Conservation (phyloP, 30 jellyfish, hydroid and myxozoan species). For the Sanderia malayensis region DNA sequence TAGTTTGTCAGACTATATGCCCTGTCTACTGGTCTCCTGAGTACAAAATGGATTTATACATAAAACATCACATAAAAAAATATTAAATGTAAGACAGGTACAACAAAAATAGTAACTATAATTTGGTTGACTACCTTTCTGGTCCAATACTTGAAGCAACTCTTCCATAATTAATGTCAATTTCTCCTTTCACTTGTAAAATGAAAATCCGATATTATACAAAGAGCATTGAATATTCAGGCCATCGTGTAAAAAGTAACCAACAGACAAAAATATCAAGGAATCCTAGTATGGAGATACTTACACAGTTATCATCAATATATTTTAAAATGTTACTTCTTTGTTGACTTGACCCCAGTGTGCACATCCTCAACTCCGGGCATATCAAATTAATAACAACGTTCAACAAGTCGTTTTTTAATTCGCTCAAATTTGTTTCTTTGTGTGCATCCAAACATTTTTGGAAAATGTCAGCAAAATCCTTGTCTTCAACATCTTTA, state of each 20-base stretch:
- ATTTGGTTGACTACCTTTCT: slow-evolving; percentile 28
- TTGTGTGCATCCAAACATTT: no score
- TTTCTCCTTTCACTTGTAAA: slow-evolving; percentile 37
- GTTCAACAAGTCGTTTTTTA: no score
- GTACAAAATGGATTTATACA: background rate
- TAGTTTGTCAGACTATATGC: no score
- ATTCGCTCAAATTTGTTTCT: no score
- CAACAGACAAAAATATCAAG: background rate
- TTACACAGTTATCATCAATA: background rate
- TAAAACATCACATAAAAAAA: background rate
- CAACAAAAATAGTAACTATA: background rate
- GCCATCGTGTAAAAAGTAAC: background rate
- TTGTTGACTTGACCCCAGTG: background rate
- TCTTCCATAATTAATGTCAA: slow-evolving; percentile 33
- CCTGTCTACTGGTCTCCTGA: slow-evolving; percentile 40
- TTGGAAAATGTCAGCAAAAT: no score
- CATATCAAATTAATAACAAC: no score
- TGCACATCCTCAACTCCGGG: no score
- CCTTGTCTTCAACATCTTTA: no score
- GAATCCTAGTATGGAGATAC: background rate
- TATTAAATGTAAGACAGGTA: background rate
- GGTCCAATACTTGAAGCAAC: slow-evolving; percentile 51
- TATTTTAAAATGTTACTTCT: background rate
- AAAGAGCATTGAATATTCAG: background rate
- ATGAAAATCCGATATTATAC: background rate